Evolutionary conservation across 2,888 invertebrate genomes (phyloP).

Genomic region (Aphodius granarius): DNA sequence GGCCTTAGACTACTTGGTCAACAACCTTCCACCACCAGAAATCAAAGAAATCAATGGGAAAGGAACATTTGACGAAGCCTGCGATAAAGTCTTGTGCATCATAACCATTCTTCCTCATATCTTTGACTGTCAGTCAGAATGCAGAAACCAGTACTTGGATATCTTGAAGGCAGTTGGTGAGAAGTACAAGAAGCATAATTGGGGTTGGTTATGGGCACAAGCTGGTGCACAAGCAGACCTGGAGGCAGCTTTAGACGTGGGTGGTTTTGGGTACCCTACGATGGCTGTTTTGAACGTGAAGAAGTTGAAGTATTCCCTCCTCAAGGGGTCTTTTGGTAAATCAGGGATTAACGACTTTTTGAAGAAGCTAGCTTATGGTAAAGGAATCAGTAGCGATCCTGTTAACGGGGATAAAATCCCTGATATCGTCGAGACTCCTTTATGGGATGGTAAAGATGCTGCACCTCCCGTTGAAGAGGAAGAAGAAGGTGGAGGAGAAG

Average conservation of each 20-base stretch:
- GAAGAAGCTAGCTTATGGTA: constrained; percentile 42
- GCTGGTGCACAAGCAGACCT: constrained; percentile 78
- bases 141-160: constrained; percentile 83
- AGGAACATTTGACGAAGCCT: constrained; percentile 69
- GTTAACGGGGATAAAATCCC: neutral
- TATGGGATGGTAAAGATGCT: constrained; percentile 14
- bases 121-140: constrained; percentile 91
- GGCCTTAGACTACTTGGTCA: constrained; percentile 69
- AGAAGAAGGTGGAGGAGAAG: neutral
- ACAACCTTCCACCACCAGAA: constrained; percentile 78
- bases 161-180: constrained; percentile 78
- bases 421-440: neutral
- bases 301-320: constrained; percentile 88
- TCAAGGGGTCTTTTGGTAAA: constrained; percentile 87
- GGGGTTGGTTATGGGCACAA: constrained; percentile 97
- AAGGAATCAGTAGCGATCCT: neutral
- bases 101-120: constrained; percentile 93
- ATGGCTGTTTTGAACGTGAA: constrained; percentile 91
- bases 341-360: constrained; percentile 91
- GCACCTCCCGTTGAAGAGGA: neutral
- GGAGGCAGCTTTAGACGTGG: constrained; percentile 82
- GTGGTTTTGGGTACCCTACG: constrained; percentile 71
- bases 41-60: constrained; percentile 63
- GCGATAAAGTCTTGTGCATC: constrained; percentile 89
- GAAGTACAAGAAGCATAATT: constrained; percentile 91